Evolutionary conservation across 1,140 invertebrate genomes (phyloP), one percentile per base, ranked within the genome.

Genomic region (Sitobion miscanthi): DNA sequence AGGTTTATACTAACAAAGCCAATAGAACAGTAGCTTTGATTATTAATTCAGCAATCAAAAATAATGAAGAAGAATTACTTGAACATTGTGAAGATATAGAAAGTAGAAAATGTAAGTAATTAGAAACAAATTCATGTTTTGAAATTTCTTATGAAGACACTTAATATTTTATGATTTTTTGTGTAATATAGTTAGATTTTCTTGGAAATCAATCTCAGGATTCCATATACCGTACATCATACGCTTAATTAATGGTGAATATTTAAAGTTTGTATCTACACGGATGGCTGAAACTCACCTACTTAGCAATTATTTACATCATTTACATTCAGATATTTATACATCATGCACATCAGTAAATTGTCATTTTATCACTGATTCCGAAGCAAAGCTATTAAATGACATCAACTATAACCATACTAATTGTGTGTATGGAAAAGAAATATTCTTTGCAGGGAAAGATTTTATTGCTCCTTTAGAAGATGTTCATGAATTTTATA

Each of bases 391-490:
- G 94, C 96, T 99, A n/a, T 96, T 99, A 45, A 99, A 98, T 95
- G 98, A 99, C 95, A 99, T 99, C 94, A 99, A 99, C 95, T 96
- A 96, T 54, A 97, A 97, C 95, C 99, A 99, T 95, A 99, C 98
- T 96, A 98, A 99, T 94, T 97, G 96, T 94, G 97, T 98, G 94
- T 99, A 98, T 95, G 98, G 98, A 2, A 96, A 97, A 85, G 98
- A 98, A 94, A 96, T 97, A n/a, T 99, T 99, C 95, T 98, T 97
- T 1, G 96, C 96, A 85, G 98, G 98, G 95, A 87, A 90, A 62
- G 98, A 99, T 95, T 95, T 99, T 52, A 98, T 99, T 30, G 98
- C 99, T 42, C 96, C 97, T 38, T 95, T 99, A 30, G 96, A 96
- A 42, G 98, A 99, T 95, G 98, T 98, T 91, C 96, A 97, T 94